Evolutionary conservation across 2,113 vertebrate species (phyloP).

Genomic region (Mastomys coucha): DNA sequence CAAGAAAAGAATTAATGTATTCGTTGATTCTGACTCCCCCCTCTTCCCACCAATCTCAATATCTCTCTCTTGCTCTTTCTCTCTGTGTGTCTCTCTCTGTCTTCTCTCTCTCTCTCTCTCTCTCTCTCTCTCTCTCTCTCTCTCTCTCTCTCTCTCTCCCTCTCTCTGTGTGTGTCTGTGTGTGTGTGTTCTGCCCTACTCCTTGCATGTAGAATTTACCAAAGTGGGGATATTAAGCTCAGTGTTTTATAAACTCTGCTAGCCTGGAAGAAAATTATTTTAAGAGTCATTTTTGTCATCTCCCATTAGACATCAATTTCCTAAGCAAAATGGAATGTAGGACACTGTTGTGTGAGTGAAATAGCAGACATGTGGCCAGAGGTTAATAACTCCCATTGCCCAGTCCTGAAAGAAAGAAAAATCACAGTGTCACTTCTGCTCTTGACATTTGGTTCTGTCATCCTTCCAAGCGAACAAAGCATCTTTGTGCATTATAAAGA

Average conservation of each 20-base stretch:
- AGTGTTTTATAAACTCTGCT: constrained; percentile 50
- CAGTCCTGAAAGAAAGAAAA: constrained; percentile 60
- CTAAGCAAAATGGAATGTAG: constrained; percentile 69
- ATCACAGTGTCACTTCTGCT: constrained; percentile 50
- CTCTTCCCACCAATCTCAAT: too few relatives aligned
- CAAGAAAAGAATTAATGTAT: neutral
- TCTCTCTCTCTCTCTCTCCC: neutral
- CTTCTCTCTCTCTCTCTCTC: neutral
- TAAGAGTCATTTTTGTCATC: constrained; percentile 70
- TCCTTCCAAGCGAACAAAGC: constrained; percentile 43
- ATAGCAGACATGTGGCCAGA: constrained; percentile 50
- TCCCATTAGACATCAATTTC: constrained; percentile 70
- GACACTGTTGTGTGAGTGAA: constrained; percentile 66
- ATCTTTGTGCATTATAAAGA: constrained; percentile 62
- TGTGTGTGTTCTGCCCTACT: fast-evolving
- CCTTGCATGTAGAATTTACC: neutral
- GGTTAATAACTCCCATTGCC: constrained; percentile 68
- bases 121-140: neutral
- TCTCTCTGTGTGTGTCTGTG: neutral
- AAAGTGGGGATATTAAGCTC: neutral
- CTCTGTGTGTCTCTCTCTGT: too few relatives aligned
- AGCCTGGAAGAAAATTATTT: constrained; percentile 67
- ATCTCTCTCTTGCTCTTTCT: too few relatives aligned
- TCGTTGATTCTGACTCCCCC: neutral
- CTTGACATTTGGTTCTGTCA: constrained; percentile 71